Conservation (phyloP, 2,888 invertebrate species). For the Heliconius sara region DNA sequence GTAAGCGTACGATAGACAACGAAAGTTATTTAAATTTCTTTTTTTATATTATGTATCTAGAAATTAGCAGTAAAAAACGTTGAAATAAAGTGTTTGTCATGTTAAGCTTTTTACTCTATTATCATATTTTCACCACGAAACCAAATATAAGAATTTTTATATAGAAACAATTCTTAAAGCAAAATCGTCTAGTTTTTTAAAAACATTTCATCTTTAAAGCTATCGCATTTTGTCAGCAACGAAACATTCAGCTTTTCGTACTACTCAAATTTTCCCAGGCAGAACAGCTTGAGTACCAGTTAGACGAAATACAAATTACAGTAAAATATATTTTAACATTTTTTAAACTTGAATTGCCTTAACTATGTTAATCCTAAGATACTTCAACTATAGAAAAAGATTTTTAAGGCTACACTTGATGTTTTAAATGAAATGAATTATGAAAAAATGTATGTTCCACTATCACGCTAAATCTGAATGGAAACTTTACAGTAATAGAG, state of each 20-base stretch:
- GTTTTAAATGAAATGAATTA: neutral
- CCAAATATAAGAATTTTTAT: neutral
- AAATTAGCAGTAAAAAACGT: neutral
- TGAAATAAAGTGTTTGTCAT: neutral
- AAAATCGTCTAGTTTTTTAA: slow-evolving; percentile 18
- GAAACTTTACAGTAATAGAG: too few species aligned
- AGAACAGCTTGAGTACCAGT: slow-evolving; percentile 8
- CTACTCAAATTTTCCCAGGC: slow-evolving; percentile 1
- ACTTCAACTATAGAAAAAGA: neutral
- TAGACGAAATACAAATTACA: slow-evolving; percentile 8
- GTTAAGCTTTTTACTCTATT: too few species aligned
- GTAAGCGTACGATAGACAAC: slow-evolving; percentile 8
- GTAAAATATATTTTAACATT: slow-evolving; percentile 13
- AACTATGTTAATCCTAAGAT: neutral
- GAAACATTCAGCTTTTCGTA: slow-evolving; percentile 5
- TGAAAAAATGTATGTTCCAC: neutral
- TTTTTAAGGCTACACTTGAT: neutral
- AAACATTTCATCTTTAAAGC: neutral
- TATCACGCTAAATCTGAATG: too few species aligned
- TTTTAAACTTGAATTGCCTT: neutral
- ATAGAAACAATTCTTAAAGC: neutral
- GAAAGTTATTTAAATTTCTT: neutral
- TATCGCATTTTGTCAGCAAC: slow-evolving; percentile 18
- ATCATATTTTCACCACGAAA: neutral
- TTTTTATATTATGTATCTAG: neutral